A percentile compares a stretch with the other conserved stretches of the same genome.
These are phyloP conservation scores for Drosophila kohkoa DNA, from an alignment of 1,140 invertebrate species.

Conservation along the genomic window DNA sequence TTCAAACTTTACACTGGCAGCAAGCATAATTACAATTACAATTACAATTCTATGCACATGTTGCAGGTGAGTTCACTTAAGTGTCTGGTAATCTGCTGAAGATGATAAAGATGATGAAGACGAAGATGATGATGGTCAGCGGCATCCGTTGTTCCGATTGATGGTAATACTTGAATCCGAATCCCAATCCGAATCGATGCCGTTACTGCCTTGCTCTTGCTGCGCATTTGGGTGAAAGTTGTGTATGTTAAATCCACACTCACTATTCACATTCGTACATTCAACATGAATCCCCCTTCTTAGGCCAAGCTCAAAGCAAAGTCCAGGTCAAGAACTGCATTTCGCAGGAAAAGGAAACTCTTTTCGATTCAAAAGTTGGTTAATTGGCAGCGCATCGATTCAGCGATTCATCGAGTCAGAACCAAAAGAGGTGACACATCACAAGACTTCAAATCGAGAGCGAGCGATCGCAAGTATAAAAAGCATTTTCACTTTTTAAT, in stretches of 20 bases:
- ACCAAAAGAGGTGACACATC: conserved; percentile 17
- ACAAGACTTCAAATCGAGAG: conserved; percentile 25
- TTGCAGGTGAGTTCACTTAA: conserved; percentile 39
- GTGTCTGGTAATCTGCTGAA: conserved; percentile 27
- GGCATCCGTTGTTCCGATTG: conserved; percentile 51
- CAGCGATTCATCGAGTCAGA: conserved; percentile 38
- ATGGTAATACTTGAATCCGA: conserved; percentile 44
- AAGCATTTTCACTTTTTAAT: conserved; percentile 83
- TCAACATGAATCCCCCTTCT: background rate
- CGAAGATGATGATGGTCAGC: conserved; percentile 26
- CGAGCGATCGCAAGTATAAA: conserved; percentile 23
- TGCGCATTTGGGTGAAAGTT: conserved; percentile 69
- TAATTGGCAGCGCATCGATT: conserved; percentile 40
- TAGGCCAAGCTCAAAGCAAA: background rate
- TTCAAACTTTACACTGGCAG: conserved; percentile 25
- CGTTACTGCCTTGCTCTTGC: too few species aligned
- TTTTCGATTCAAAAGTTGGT: conserved; percentile 41
- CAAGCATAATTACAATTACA: conserved; percentile 19
- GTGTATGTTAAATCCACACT: conserved; percentile 36
- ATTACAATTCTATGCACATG: conserved; percentile 44
- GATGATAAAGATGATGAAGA: conserved; percentile 10
- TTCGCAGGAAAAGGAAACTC: conserved; percentile 43
- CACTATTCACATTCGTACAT: conserved; percentile 24
- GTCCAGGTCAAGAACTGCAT: conserved; percentile 5
- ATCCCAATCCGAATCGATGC: conserved; percentile 8